Evolutionary conservation across 2,888 invertebrate species (phyloP), one percentile per base, ranked within the genome.

Genomic region (Phytoseiulus persimilis): DNA sequence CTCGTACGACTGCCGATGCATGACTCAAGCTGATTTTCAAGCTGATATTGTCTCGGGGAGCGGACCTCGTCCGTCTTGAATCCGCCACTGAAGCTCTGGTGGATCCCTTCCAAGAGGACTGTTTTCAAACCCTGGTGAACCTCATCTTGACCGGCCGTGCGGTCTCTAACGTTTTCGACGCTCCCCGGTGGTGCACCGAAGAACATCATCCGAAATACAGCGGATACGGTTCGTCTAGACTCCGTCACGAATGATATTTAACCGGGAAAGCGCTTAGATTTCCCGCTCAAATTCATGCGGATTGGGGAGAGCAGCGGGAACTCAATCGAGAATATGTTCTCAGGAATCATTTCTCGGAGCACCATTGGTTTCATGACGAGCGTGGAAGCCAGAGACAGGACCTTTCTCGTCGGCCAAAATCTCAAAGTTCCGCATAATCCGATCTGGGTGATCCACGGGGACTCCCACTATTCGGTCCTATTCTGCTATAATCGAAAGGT

Each of bases 361-460:
- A 65, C 28, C 65, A 65, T 65, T 18, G 65, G 65, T 65, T 65
- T 65, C 65, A 65, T 65, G 65, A 65, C 65, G 18, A 65, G 65
- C 65, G 65, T 65, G 1, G 65, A 65, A 28, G 23, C 18, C 11
- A 6, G 28, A 1, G 18, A 65, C 28, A 14, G 93, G 91, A 93
- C 93, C 89, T 92, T 93, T 90, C 92, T 92, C 65, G 94, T 94
- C 46, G 94, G 94, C 0, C 93, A 93, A 91, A 92, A 93, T 91
- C 91, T 93, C 90, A 94, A 94, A 92, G 93, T 93, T 91, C 94
- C 94, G 0, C 91, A 92, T 33, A 93, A 92, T 91, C 94, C 94
- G 0, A 92, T 94, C 46, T 94, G 94, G 94, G 91, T 94, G 32
- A 91, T 94, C 23, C 93, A 93, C 83, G 93, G 93, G 91, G 94